Evolutionary conservation across 2,797 vertebrate genomes (phyloP).

Genomic region (Huso huso): DNA sequence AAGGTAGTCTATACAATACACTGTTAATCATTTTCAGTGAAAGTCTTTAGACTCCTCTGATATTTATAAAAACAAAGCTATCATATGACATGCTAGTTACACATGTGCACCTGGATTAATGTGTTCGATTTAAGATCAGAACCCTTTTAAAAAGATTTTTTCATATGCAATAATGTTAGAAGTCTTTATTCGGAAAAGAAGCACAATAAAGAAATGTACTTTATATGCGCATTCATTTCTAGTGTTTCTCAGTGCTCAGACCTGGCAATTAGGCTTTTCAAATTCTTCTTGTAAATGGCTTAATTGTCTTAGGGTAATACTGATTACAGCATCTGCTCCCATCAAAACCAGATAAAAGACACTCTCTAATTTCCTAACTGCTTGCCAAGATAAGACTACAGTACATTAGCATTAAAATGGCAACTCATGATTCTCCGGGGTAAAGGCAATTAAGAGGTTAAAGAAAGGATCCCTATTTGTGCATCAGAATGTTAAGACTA

Average conservation of each 20-base stretch:
- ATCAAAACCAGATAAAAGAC: slow-evolving; percentile 13
- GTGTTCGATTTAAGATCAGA: no score
- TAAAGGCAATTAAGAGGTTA: neutral
- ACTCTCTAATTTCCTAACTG: slow-evolving; percentile 1
- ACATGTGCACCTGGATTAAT: no score
- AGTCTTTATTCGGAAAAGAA: neutral
- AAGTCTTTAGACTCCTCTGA: no score
- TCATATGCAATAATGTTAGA: no score
- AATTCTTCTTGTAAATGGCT: slow-evolving; percentile 12
- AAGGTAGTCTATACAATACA: no score
- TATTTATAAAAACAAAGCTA: no score
- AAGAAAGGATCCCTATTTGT: neutral
- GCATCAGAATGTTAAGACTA: neutral
- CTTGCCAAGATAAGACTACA: slow-evolving; percentile 9
- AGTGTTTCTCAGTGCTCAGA: slow-evolving; percentile 15
- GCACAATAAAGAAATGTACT: neutral
- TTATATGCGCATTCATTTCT: slow-evolving; percentile 4
- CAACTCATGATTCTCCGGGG: slow-evolving; percentile 3
- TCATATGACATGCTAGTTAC: no score
- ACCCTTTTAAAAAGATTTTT: no score
- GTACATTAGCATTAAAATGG: slow-evolving; percentile 1
- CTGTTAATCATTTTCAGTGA: no score
- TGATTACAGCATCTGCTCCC: slow-evolving; percentile 16
- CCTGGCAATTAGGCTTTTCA: slow-evolving; percentile 14
- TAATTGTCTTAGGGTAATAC: slow-evolving; percentile 15